These are phyloP conservation scores for Trichonephila clavipes DNA, from an alignment of 1,140 invertebrate species.

Conservation along the genomic window DNA sequence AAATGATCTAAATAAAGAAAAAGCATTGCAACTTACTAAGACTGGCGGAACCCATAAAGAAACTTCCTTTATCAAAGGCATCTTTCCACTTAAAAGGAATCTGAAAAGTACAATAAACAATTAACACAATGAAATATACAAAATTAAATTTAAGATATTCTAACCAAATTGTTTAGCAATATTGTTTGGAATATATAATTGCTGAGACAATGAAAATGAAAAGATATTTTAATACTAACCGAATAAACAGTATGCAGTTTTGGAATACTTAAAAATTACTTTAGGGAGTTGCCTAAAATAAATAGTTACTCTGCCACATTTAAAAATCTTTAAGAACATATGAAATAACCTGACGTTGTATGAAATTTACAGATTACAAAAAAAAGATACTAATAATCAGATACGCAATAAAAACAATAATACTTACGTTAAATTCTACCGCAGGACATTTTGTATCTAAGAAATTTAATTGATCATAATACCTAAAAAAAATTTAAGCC, in stretches of 20 bases:
- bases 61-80: slow-evolving; percentile 97
- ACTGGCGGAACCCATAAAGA: slow-evolving; percentile 95
- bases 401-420: background rate
- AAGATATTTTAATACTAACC: no score
- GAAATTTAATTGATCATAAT: slow-evolving; percentile 96
- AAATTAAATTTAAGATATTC: background rate
- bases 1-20: background rate
- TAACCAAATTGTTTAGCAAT: no score
- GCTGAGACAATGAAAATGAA: no score
- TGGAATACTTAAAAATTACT: no score
- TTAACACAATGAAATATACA: background rate
- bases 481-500: slow-evolving; percentile 85
- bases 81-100: slow-evolving; percentile 99
- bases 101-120: slow-evolving; percentile 83
- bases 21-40: slow-evolving; percentile 87
- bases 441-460: slow-evolving; percentile 96
- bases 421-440: slow-evolving; percentile 84
- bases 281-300: no score
- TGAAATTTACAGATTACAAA: no score
- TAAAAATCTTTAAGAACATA: no score
- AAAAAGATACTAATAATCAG: no score
- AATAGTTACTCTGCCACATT: no score
- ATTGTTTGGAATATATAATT: no score
- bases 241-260: no score
- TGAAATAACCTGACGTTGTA: no score